phyloP scores from a whole-genome alignment of 2,797 vertebrate genomes.

The Agapornis canus region DNA sequence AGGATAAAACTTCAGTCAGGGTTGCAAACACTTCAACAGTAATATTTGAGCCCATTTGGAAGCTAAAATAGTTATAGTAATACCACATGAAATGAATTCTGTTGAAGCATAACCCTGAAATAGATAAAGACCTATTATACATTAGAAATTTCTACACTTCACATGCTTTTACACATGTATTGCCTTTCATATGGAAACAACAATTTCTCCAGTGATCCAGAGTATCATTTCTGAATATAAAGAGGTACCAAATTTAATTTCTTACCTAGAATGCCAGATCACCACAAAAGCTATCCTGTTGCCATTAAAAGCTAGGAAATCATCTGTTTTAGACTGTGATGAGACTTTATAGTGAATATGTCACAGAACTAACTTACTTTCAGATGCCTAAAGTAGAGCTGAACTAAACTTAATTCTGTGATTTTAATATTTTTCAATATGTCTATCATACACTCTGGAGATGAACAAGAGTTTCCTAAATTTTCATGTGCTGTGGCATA shows the following conservation, averaged over 20 bases:
- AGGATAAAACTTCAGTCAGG: background rate
- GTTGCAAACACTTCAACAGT: background rate
- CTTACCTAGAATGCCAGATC: background rate
- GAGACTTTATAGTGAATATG: background rate
- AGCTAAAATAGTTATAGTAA: background rate
- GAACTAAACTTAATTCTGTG: background rate
- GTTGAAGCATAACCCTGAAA: background rate
- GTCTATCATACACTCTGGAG: background rate
- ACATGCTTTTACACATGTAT: background rate
- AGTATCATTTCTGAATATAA: background rate
- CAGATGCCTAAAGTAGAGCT: background rate
- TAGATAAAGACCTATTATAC: background rate
- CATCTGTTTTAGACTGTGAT: background rate
- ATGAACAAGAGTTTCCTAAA: background rate
- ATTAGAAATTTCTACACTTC: background rate
- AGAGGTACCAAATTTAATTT: background rate
- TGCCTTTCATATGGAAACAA: background rate
- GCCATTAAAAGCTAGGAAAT: background rate
- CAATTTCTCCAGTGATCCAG: background rate
- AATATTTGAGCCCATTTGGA: background rate
- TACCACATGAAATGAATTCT: background rate
- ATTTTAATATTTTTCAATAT: background rate
- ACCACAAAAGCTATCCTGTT: background rate
- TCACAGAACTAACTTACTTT: background rate
- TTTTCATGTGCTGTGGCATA: background rate